Evolutionary conservation across 2,797 vertebrate species (phyloP), one percentile per base, ranked within the genome.

Genomic region (Ataeniobius toweri): DNA sequence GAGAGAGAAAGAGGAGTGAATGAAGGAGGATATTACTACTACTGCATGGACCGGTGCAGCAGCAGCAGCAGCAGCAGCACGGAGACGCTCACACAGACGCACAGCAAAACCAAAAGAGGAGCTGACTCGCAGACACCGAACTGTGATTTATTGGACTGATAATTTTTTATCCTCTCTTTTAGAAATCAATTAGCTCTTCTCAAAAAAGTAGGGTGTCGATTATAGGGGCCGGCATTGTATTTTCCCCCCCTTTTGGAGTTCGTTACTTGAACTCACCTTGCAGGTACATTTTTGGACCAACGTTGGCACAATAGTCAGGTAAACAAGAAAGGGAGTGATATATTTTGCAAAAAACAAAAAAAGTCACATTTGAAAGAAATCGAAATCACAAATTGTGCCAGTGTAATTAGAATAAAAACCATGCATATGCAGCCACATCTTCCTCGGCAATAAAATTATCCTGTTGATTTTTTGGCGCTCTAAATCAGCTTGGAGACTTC

Each of bases 11-110:
- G 85, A 77, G 80, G 83, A 84, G 88, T 85, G 84, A 92, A 92
- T 90, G 90, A 86, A 92, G 88, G 85, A 91, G 89, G 88, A 89
- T 89, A 91, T 90, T 91, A 87, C 89, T 89, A 89, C 86, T 84
- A 87, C 81, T 92, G 86, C 88, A 86, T 89, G 89, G 89, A 88
- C 88, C 89, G 89, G 86, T 92, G 90, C 89, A 90, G 78, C 68
- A 75, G 44, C 78, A 75, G 44, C 78, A 76, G 65, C 63, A 87
- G 65, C 63, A 87, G 85, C 80, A 87, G 88, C 86, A 86, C n/a
- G 5, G 65, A 93, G 83, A 89, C 86, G 84, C 80, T 86, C 88
- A 80, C 89, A 85, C 80, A 84, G 83, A 83, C 84, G 86, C 89
- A 78, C 79, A 84, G 86, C 83, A 80, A 76, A 89, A 83, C 79